phyloP scores from a whole-genome alignment of 2,113 vertebrate species.

The Chloroceryle aenea region DNA sequence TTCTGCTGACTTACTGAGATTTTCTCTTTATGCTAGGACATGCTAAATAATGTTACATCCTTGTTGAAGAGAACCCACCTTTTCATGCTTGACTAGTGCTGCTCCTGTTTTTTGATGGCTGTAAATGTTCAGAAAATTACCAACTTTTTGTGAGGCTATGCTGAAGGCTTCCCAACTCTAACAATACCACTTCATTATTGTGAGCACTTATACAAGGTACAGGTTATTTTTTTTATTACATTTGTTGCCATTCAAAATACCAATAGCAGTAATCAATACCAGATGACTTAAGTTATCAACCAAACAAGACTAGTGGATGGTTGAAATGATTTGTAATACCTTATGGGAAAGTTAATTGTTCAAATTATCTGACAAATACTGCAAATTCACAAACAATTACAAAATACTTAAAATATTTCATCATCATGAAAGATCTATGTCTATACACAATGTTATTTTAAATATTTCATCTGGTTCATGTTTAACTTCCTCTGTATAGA shows the following conservation, averaged over 20 bases:
- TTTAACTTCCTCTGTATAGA: slow-evolving; percentile 15
- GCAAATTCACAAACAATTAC: slow-evolving; percentile 6
- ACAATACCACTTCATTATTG: background rate
- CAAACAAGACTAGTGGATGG: background rate
- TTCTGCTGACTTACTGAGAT: background rate
- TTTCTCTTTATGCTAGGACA: background rate
- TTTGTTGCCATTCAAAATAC: background rate
- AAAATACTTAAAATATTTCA: background rate
- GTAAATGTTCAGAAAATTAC: background rate
- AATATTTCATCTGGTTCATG: slow-evolving; percentile 7
- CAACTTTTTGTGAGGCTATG: background rate
- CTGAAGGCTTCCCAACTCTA: background rate
- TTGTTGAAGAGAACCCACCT: background rate
- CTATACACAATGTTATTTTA: background rate
- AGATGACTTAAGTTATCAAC: background rate
- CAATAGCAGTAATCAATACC: background rate
- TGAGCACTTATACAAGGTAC: background rate
- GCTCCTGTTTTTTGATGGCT: background rate
- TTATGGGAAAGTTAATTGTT: background rate
- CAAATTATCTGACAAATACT: background rate
- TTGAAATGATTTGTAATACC: background rate
- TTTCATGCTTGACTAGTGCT: background rate
- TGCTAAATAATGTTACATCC: accelerated
- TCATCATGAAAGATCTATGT: background rate
- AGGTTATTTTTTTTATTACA: background rate